phyloP scores from a whole-genome alignment of 2,797 vertebrate genomes.

The Echeneis naucrates region DNA sequence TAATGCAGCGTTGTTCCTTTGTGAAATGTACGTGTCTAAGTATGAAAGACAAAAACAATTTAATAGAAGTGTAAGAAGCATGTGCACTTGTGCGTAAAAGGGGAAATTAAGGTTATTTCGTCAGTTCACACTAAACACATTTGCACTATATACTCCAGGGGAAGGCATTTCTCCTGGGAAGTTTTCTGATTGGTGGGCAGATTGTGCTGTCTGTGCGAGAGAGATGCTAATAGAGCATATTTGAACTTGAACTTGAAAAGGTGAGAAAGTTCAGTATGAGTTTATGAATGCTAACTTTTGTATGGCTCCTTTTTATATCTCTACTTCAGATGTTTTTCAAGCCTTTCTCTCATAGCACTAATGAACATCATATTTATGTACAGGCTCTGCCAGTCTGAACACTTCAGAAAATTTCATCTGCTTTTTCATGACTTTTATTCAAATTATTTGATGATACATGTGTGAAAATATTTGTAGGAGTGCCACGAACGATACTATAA shows the following conservation, averaged over 20 bases:
- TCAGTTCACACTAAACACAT: not conserved
- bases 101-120: not conserved
- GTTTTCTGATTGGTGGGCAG: constrained; percentile 32
- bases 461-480: not conserved
- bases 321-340: not conserved
- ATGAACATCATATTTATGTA: constrained; percentile 1
- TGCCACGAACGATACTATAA: not conserved
- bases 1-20: constrained; percentile 19
- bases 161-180: constrained; percentile 1
- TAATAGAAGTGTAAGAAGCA: not conserved
- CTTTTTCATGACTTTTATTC: not conserved
- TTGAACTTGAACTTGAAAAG: not conserved
- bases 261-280: constrained; percentile 10
- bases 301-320: not conserved
- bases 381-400: not conserved
- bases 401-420: not conserved
- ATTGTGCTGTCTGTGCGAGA: constrained; percentile 3
- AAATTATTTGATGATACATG: constrained; percentile 4
- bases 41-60: not conserved
- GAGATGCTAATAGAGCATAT: constrained; percentile 33
- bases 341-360: constrained; percentile 4
- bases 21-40: not conserved
- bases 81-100: not conserved
- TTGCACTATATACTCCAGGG: not conserved
- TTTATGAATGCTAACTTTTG: constrained; percentile 18